These are phyloP conservation scores for Chiloscyllium punctatum DNA, from an alignment of 2,797 vertebrate species.

Conservation along the genomic window DNA sequence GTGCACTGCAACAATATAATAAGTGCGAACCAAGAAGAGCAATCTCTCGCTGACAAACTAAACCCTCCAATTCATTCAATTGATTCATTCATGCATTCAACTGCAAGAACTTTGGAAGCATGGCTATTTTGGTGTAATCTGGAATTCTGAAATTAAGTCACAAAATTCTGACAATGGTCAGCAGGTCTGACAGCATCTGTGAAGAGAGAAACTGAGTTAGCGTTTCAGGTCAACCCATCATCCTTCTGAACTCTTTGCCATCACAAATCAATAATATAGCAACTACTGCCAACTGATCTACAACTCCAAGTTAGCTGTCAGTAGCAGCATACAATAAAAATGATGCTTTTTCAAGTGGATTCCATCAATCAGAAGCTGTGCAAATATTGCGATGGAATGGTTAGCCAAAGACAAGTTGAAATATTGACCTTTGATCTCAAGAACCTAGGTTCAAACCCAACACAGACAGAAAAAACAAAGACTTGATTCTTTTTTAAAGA, in stretches of 20 bases:
- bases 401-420: neutral
- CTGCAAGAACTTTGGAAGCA: neutral
- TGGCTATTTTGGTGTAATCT: neutral
- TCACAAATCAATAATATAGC: neutral
- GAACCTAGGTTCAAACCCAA: neutral
- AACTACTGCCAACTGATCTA: neutral
- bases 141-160: neutral
- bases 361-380: neutral
- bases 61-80: neutral
- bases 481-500: neutral
- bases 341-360: neutral
- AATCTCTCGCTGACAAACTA: neutral
- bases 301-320: neutral
- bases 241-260: neutral
- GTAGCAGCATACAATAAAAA: neutral
- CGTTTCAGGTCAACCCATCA: neutral
- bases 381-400: neutral
- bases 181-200: neutral
- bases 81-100: neutral
- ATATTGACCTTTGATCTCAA: neutral
- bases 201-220: neutral
- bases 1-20: neutral
- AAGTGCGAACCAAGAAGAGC: neutral
- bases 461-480: neutral
- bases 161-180: neutral